These are phyloP conservation scores for Dermochelys coriacea DNA, from an alignment of 2,797 vertebrate genomes.

Conservation along the genomic window DNA sequence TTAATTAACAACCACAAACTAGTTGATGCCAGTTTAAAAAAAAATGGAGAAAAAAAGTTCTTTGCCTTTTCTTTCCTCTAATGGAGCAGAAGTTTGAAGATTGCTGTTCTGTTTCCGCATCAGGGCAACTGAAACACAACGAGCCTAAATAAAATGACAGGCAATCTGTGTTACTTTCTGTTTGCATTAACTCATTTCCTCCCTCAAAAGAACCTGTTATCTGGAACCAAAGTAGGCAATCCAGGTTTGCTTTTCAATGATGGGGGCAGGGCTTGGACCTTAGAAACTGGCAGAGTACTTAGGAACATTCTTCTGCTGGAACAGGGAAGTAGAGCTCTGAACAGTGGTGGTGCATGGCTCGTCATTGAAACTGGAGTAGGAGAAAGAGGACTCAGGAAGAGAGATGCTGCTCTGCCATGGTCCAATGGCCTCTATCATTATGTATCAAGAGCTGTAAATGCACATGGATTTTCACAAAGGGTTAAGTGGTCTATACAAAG, in stretches of 20 bases:
- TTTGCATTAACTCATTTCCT: neutral
- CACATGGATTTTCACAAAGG: neutral
- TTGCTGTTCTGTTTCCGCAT: neutral
- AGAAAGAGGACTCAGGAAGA: neutral
- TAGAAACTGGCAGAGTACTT: neutral
- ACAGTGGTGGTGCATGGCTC: fast-evolving
- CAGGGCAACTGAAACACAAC: fast-evolving
- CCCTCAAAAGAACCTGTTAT: fast-evolving
- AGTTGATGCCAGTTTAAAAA: constrained; percentile 6
- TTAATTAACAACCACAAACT: constrained; percentile 78
- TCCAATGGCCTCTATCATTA: neutral
- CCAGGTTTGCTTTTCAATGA: neutral
- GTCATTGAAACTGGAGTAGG: neutral
- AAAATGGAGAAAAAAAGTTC: neutral
- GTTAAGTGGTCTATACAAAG: neutral
- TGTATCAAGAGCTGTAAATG: neutral
- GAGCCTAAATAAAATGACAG: neutral
- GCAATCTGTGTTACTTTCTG: neutral
- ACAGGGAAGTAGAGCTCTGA: neutral
- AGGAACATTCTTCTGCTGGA: neutral
- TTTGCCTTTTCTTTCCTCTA: neutral
- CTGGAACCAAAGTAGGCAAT: neutral
- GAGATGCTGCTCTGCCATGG: neutral
- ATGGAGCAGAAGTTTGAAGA: neutral
- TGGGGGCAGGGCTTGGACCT: neutral